A percentile compares a stretch with the other conserved stretches of the same genome.
phyloP scores from a whole-genome alignment of 2,888 invertebrate genomes.

The Drosophila lutescens region DNA sequence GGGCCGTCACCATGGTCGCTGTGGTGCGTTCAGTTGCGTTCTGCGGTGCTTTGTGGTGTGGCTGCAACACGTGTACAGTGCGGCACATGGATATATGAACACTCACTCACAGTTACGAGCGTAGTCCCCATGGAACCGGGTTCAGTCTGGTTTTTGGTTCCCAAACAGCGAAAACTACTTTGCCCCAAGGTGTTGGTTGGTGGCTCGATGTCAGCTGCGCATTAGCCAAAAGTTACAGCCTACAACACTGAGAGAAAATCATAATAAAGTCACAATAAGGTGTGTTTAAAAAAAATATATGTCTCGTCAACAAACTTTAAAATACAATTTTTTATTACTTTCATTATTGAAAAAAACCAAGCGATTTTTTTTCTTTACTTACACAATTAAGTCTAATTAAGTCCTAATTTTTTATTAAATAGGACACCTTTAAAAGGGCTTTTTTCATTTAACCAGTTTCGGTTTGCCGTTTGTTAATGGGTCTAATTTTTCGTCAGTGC shows the following conservation, averaged over 20 bases:
- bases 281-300: too few species aligned
- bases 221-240: conserved; percentile 56
- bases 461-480: too few species aligned
- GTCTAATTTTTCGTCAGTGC: background rate
- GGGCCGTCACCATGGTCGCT: conserved; percentile 53
- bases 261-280: background rate
- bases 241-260: background rate
- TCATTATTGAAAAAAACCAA: too few species aligned
- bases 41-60: conserved; percentile 52
- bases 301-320: too few species aligned
- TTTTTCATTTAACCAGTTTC: background rate
- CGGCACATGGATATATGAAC: conserved; percentile 43
- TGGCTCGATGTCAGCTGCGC: conserved; percentile 66
- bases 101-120: conserved; percentile 15
- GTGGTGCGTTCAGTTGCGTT: conserved; percentile 34
- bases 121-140: conserved; percentile 61
- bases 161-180: conserved; percentile 76
- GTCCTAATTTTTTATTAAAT: too few species aligned
- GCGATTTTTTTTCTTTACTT: too few species aligned
- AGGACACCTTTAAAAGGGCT: too few species aligned
- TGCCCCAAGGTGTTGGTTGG: conserved; percentile 62
- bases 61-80: conserved; percentile 68
- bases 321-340: too few species aligned
- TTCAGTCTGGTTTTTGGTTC: conserved; percentile 39
- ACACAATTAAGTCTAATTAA: too few species aligned